Evolutionary conservation across 2,113 vertebrate species (phyloP), one percentile per base, ranked within the genome.

Genomic region (Sylvia atricapilla): DNA sequence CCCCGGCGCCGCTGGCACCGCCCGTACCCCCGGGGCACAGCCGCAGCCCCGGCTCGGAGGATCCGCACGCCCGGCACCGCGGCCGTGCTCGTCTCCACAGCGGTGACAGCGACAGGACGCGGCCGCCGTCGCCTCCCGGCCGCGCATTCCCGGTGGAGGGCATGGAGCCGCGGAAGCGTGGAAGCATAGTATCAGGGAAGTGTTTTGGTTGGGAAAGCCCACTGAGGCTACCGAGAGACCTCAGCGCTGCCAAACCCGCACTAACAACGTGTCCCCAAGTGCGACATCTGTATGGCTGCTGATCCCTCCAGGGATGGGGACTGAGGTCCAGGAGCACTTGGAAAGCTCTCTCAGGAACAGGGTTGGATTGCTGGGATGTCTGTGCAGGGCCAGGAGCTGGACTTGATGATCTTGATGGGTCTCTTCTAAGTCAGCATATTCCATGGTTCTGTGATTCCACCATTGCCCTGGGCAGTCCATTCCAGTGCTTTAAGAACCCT

Each of bases 1-100:
- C 5, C 22, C 31, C 55, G 10, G n/a, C 16, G 20, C 5, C 17
- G 0, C 74, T 7, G 30, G 3, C 19, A 52, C 6, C 1, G 0
- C 16, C 27, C 6, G 41, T 0, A 27, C 10, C 22, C 5, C 27
- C 52, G 0, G 43, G 0, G 52, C n/a, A 56, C 22, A 8, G 11
- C n/a, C 58, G 7, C 41, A 25, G 39, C 43, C 53, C 43, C 35
- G 30, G 14, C 49, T 39, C n/a, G 22, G 49, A 39, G 69, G 41
- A 12, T 15, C 41, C 15, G 4, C 49, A 18, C 49, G 21, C 41
- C 41, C 17, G 6, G 49, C 47, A 14, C 47, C 1, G 12, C 41
- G 10, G 49, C n/a, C 12, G 7, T 28, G 59, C 59, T 41, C 41
- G 37, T 41, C 28, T 66, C n/a, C 69, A 59, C 50, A 15, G 7